Evolutionary conservation across 2,888 invertebrate genomes (phyloP), one percentile per base, ranked within the genome.

Genomic region (Pemphredon lugubris): DNA sequence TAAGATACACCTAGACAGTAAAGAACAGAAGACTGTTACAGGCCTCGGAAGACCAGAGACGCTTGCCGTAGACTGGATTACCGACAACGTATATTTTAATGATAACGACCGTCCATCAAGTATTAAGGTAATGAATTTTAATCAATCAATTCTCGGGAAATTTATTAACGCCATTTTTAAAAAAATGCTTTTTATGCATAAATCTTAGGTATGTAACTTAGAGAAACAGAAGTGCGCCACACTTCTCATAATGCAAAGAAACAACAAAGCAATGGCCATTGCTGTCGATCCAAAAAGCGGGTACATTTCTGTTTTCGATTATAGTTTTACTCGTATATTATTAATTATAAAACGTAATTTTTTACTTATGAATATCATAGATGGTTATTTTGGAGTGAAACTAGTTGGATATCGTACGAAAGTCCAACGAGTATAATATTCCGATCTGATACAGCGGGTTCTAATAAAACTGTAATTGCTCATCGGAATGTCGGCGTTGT

Each of bases 31-130:
- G 0, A 86, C 84, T 83, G 83, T 87, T 2, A 60, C 21, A 1
- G 88, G 90, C 13, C 86, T 92, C 11, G 92, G 92, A 0, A 88
- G 87, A 64, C 92, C 93, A 0, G 88, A 88, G 42, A 90, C 93
- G 88, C 84, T 96, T 37, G 92, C 94, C 0, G 91, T 95, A 1
- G 96, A 96, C 82, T 96, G 96, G 96, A 88, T 93, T 20, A 93
- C 94, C 0, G 92, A 92, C 9, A 95, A 95, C 83, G 90, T 95
- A 0, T 96, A 95, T 87, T 93, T 93, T 75, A 92, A 92, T 61
- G 92, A 93, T 79, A 90, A 89, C 7, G 66, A 73, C 42, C 72
- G 73, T 30, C 67, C 65, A 2, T 61, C 77, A 13, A 54, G 68
- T 0, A 88, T 90, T 42, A 86, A 84, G 71, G 87, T 86, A 74